Percentiles rank a stretch among this genome's conserved stretches.
These are phyloP conservation scores for Drosophila paranaensis DNA, from an alignment of 2,888 invertebrate species.

Conservation along the genomic window DNA sequence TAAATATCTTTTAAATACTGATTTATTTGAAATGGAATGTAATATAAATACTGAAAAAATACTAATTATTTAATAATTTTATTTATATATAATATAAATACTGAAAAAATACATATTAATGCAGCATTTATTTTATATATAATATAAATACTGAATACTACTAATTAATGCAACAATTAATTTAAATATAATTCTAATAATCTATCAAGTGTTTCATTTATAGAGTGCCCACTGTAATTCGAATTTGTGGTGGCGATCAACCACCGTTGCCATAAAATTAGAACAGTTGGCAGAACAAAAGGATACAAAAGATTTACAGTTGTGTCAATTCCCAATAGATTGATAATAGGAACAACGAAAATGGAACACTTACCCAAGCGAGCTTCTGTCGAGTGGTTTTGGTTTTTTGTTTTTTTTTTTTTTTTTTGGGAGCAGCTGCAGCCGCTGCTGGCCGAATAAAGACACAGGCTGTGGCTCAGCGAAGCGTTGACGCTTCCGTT, in stretches of 20 bases:
- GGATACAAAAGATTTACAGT: slow-evolving; percentile 28
- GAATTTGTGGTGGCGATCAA: slow-evolving; percentile 17
- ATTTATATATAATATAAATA: too few species aligned
- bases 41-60: neutral
- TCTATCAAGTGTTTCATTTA: neutral
- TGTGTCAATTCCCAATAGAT: slow-evolving; percentile 36
- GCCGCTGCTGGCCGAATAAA: slow-evolving; percentile 44
- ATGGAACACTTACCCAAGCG: slow-evolving; percentile 51
- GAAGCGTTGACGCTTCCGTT: slow-evolving; percentile 66
- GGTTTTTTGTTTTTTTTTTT: slow-evolving; percentile 13
- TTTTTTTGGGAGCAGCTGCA: slow-evolving; percentile 60
- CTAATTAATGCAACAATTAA: too few species aligned
- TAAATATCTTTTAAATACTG: too few species aligned
- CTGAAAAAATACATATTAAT: too few species aligned
- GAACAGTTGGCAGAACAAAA: slow-evolving; percentile 40
- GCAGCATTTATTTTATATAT: too few species aligned
- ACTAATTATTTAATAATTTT: too few species aligned
- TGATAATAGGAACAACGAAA: neutral
- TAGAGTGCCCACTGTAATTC: neutral
- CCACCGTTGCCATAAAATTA: slow-evolving; percentile 24
- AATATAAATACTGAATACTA: too few species aligned
- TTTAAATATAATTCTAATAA: neutral
- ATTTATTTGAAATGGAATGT: too few species aligned
- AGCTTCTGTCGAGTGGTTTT: slow-evolving; percentile 41
- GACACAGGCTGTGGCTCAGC: slow-evolving; percentile 36